A percentile compares a stretch with the other conserved stretches of the same genome.
Conservation (phyloP, 2,113 vertebrate genomes). For the Grammomys dolichurus region DNA sequence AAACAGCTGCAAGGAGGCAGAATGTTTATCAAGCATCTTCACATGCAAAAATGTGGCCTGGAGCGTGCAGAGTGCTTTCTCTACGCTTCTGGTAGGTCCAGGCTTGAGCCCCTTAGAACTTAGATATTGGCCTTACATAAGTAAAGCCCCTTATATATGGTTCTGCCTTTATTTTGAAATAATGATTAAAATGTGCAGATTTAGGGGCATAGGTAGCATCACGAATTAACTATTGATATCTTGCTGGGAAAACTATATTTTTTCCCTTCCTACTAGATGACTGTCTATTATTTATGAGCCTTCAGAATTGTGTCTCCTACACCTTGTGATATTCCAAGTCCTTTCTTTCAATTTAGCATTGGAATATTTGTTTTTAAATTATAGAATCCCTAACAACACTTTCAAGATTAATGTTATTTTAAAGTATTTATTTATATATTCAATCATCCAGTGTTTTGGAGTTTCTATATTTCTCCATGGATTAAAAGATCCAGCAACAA, state of each 20-base stretch:
- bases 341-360: not conserved
- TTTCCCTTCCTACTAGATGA: not conserved
- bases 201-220: not conserved
- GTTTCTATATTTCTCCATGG: not conserved
- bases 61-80: not conserved
- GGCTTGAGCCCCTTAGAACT: not conserved
- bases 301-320: not conserved
- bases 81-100: not conserved
- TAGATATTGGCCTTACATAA: not conserved
- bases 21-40: not conserved
- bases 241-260: not conserved
- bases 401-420: not conserved
- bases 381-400: not conserved
- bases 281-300: not conserved
- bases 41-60: not conserved
- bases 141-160: not conserved
- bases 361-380: not conserved
- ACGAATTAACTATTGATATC: not conserved
- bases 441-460: not conserved
- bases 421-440: not conserved
- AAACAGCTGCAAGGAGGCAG: not conserved
- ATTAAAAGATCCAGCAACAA: not conserved
- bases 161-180: constrained; percentile 17
- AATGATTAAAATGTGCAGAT: not conserved
- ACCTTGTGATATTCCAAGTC: not conserved